These are phyloP conservation scores for Antigone vipio DNA, from an alignment of 2,113 vertebrate genomes.

Conservation along the genomic window DNA sequence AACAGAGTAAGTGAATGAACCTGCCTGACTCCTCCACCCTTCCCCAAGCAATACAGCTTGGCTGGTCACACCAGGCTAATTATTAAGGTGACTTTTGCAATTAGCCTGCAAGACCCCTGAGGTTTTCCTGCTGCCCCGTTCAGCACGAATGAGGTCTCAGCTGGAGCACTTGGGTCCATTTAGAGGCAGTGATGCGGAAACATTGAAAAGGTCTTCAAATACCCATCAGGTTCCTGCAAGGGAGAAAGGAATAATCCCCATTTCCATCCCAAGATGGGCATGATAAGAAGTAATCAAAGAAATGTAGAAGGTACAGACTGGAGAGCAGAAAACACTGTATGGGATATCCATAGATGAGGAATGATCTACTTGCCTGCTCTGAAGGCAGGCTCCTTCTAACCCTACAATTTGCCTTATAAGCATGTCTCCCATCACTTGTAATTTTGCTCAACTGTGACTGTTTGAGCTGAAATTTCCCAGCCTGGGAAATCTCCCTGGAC, in stretches of 20 bases:
- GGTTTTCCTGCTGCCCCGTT: background rate
- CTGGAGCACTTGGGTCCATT: background rate
- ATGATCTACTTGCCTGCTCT: background rate
- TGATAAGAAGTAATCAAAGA: background rate
- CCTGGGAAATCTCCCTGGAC: background rate
- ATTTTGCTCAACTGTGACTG: background rate
- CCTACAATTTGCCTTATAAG: background rate
- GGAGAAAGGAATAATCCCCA: background rate
- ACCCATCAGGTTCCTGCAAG: fast-evolving
- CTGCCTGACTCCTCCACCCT: background rate
- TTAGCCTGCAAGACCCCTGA: background rate
- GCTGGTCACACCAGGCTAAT: background rate
- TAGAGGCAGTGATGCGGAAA: background rate
- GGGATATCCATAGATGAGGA: background rate
- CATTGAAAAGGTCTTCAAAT: background rate
- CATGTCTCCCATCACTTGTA: background rate
- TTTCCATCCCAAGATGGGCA: background rate
- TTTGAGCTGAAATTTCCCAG: background rate
- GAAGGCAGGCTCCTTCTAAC: background rate
- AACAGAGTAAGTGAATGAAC: background rate
- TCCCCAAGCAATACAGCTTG: background rate
- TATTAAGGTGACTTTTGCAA: background rate
- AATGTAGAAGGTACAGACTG: background rate
- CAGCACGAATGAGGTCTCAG: background rate
- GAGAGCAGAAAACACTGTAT: background rate